Percentiles rank a stretch among this genome's conserved stretches.
phyloP scores from a whole-genome alignment of 2,113 vertebrate species.

The Chlorodrepanis virens region DNA sequence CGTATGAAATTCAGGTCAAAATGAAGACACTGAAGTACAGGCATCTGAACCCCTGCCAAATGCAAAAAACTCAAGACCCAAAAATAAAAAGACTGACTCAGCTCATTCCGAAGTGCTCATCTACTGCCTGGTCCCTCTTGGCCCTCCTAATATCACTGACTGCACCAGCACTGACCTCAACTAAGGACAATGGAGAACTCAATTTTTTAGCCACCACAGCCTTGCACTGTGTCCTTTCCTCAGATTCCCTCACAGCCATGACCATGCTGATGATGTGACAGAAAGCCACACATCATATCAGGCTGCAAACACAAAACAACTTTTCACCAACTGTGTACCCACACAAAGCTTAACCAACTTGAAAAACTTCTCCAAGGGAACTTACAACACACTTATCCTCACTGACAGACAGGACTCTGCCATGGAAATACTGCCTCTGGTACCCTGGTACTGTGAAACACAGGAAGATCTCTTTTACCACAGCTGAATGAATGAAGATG shows the following conservation, averaged over 20 bases:
- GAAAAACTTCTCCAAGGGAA: not conserved
- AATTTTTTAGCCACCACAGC: not conserved
- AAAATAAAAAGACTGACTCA: not conserved
- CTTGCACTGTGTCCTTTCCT: not conserved
- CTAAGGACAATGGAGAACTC: not conserved
- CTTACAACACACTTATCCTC: not conserved
- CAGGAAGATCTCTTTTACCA: not conserved
- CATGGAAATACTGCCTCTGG: not conserved
- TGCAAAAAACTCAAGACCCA: not conserved
- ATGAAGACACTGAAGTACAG: not conserved
- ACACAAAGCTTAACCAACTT: not conserved
- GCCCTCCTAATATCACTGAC: not conserved
- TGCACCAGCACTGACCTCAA: not conserved
- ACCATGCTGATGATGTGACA: not conserved
- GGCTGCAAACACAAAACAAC: not conserved
- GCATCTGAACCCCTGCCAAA: not conserved
- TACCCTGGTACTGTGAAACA: not conserved
- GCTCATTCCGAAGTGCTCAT: not conserved
- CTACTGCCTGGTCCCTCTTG: not conserved
- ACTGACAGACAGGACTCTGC: not conserved
- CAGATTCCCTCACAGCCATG: not conserved
- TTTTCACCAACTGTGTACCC: accelerated
- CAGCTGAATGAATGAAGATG: not conserved
- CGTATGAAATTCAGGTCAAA: not conserved
- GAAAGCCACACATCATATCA: not conserved